These are phyloP conservation scores for Actenoides lindsayi DNA, from an alignment of 2,113 vertebrate genomes.

Conservation along the genomic window DNA sequence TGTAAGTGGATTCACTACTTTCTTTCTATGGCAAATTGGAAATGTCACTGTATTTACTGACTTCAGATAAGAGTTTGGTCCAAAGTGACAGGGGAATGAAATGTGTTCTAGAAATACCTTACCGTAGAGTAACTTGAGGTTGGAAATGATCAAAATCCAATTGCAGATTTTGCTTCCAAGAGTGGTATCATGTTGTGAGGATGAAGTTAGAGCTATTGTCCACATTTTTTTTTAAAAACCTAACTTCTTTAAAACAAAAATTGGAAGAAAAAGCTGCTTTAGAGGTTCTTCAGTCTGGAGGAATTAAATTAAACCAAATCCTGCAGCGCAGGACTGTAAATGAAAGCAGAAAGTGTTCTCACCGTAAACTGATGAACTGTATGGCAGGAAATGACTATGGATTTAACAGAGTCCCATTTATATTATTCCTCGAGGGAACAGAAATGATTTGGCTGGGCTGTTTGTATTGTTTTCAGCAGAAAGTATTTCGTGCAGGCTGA, in stretches of 20 bases:
- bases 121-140: neutral
- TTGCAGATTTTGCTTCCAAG: neutral
- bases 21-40: neutral
- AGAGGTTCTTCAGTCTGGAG: neutral
- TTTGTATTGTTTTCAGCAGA: neutral
- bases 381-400: neutral
- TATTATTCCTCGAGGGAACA: neutral
- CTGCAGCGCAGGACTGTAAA: neutral
- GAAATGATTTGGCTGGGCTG: neutral
- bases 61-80: neutral
- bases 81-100: neutral
- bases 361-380: neutral
- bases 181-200: neutral
- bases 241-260: neutral
- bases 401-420: neutral
- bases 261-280: neutral
- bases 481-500: neutral
- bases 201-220: neutral
- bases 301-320: neutral
- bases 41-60: neutral
- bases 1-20: neutral
- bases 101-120: neutral
- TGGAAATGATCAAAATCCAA: neutral
- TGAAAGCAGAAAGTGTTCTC: neutral
- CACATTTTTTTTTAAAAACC: neutral